phyloP scores from a whole-genome alignment of 2,888 invertebrate genomes.

The Sesia bembeciformis region DNA sequence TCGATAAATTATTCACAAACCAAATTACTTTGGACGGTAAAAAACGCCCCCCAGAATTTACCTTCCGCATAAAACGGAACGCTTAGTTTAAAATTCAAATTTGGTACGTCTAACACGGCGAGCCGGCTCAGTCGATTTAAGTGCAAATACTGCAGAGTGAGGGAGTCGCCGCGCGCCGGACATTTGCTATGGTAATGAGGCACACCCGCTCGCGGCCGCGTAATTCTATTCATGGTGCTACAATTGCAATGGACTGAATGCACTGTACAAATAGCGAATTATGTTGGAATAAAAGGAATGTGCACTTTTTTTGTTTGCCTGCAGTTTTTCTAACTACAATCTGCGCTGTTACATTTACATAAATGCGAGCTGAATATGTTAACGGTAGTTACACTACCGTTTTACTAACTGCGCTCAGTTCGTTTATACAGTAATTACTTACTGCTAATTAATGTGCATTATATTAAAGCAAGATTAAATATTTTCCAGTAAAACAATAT shows the following conservation, averaged over 20 bases:
- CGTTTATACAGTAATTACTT: no score
- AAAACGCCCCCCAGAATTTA: constrained; percentile 49
- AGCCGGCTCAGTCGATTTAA: constrained; percentile 29
- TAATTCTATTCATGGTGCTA: constrained; percentile 44
- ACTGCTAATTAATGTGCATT: no score
- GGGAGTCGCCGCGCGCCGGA: constrained; percentile 26
- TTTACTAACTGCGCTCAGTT: no score
- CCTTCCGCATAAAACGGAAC: constrained; percentile 53
- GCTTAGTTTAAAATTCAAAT: constrained; percentile 71
- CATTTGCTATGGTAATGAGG: constrained; percentile 40
- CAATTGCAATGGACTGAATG: constrained; percentile 25
- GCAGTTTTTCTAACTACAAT: constrained; percentile 7
- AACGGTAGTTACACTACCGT: neutral
- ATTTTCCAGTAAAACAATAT: no score
- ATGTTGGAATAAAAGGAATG: constrained; percentile 28
- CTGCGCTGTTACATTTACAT: constrained; percentile 9
- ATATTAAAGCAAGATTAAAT: no score
- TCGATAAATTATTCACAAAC: constrained; percentile 35
- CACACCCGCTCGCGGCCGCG: constrained; percentile 26
- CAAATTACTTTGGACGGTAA: constrained; percentile 31
- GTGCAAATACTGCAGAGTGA: constrained; percentile 43
- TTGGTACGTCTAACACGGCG: constrained; percentile 50
- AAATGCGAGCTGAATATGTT: constrained; percentile 4
- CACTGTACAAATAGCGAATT: constrained; percentile 42
- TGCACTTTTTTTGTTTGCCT: constrained; percentile 3